Base-by-base conservation (phyloP, 2,888 invertebrate species). In the Amphiduros pacificus region DNA sequence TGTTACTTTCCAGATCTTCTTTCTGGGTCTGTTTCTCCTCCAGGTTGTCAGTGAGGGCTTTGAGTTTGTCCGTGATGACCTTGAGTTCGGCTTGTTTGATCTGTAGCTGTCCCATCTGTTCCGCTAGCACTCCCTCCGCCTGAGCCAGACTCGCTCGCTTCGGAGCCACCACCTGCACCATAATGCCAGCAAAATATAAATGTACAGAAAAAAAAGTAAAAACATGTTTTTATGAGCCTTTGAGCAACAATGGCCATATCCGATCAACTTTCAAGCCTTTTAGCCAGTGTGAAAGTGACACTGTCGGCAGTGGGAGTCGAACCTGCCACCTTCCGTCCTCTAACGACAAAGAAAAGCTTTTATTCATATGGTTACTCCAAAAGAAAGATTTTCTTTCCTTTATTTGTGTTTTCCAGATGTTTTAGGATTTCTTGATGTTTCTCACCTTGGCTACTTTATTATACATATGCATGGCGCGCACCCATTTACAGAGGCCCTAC, bases 401-500 rank as follows among this genome's bases (percentile, higher is more conserved):
- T n/a, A n/a, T n/a, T n/a, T n/a, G n/a, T n/a, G n/a, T n/a, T n/a
- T n/a, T n/a, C n/a, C n/a, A n/a, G n/a, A n/a, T n/a, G n/a, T n/a
- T n/a, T n/a, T n/a, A n/a, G n/a, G n/a, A n/a, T n/a, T n/a, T n/a
- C n/a, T n/a, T n/a, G n/a, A n/a, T n/a, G n/a, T n/a, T n/a, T n/a
- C n/a, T 62, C 57, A 77, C 76, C 75, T 82, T 82, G 20, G 74
- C 76, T 1, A 82, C 78, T 58, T 76, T 72, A 56, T 82, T 81
- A 68, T 81, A 82, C 54, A 77, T 77, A 41, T 79, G 78, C 52
- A 82, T 73, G 52, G 81, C 82, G 31, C 74, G 71, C 32, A 82
- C 78, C 81, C 82, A 82, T 65, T 79, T 78, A 67, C 81, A 82
- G 29, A 82, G 69, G 44, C 82, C 82, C 61, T 82, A 81, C 72